Percentiles rank a stretch among this genome's conserved stretches.
Evolutionary conservation across 2,888 invertebrate genomes (phyloP).

Genomic region (Nymphalis c-album): DNA sequence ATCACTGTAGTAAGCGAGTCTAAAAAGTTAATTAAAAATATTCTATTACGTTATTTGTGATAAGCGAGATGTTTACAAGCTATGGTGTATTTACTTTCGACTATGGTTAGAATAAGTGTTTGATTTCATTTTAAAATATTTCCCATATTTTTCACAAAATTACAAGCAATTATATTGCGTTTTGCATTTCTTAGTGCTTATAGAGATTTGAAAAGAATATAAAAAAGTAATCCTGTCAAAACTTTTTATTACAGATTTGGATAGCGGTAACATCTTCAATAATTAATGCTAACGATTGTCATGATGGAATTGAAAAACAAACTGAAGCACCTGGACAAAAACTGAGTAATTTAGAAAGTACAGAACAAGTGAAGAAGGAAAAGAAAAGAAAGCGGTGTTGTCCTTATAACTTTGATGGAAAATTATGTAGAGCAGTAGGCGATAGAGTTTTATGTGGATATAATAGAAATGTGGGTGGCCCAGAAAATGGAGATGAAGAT

Average conservation of each 20-base stretch:
- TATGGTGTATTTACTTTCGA: conserved; percentile 51
- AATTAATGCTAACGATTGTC: conserved; percentile 39
- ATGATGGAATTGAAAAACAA: conserved; percentile 6
- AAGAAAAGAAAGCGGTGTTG: conserved; percentile 55
- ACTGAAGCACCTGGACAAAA: background rate
- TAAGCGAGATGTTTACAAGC: conserved; percentile 59
- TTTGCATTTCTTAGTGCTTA: no score
- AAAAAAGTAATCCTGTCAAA: background rate
- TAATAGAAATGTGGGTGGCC: conserved; percentile 55
- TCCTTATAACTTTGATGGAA: conserved; percentile 63
- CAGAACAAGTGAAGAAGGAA: conserved; percentile 18
- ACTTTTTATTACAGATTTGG: conserved; percentile 47
- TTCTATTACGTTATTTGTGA: conserved; percentile 46
- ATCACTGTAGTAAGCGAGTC: conserved; percentile 41
- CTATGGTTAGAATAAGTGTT: conserved; percentile 52
- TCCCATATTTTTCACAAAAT: no score
- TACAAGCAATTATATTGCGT: no score
- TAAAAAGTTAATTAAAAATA: conserved; percentile 53
- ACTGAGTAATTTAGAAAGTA: conserved; percentile 16
- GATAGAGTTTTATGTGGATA: conserved; percentile 65
- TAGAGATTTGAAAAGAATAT: background rate
- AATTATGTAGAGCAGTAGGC: conserved; percentile 54
- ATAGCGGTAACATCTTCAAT: conserved; percentile 36
- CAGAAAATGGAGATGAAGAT: conserved; percentile 39
- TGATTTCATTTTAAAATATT: background rate